Percentiles rank a stretch among this genome's conserved stretches.
phyloP scores from a whole-genome alignment of 2,113 vertebrate genomes.

The Hippocampus mohnikei region DNA sequence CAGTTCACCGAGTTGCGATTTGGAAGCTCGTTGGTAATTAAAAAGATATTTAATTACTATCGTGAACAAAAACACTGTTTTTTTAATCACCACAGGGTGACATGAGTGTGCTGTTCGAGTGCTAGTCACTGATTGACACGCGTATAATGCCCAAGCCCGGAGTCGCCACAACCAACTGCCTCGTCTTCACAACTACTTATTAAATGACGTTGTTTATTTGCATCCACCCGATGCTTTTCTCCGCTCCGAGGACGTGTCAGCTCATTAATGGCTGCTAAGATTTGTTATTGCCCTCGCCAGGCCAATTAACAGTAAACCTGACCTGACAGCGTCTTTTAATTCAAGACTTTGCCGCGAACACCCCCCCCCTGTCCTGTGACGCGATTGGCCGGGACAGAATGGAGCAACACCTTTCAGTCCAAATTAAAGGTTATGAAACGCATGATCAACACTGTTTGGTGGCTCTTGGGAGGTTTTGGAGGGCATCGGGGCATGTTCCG shows the following conservation, averaged over 20 bases:
- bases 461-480: conserved; percentile 18
- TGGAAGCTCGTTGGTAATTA: background rate
- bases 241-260: conserved; percentile 55
- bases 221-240: conserved; percentile 33
- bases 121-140: conserved; percentile 1
- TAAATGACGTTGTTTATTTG: conserved; percentile 57
- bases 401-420: conserved; percentile 63
- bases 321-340: conserved; percentile 56
- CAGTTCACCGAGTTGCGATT: background rate
- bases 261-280: conserved; percentile 59
- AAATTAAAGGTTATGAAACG: conserved; percentile 50
- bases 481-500: conserved; percentile 40
- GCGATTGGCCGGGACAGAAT: conserved; percentile 60
- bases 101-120: background rate
- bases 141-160: conserved; percentile 17
- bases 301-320: conserved; percentile 60
- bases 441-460: conserved; percentile 62
- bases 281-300: conserved; percentile 52
- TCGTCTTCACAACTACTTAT: conserved; percentile 42
- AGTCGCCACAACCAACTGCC: conserved; percentile 26
- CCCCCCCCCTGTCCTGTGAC: conserved; percentile 41
- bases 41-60: background rate
- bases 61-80: background rate
- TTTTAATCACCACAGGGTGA: background rate
- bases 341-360: conserved; percentile 43